These are phyloP conservation scores for Bombyx mori DNA, from an alignment of 1,140 invertebrate species.

Conservation along the genomic window DNA sequence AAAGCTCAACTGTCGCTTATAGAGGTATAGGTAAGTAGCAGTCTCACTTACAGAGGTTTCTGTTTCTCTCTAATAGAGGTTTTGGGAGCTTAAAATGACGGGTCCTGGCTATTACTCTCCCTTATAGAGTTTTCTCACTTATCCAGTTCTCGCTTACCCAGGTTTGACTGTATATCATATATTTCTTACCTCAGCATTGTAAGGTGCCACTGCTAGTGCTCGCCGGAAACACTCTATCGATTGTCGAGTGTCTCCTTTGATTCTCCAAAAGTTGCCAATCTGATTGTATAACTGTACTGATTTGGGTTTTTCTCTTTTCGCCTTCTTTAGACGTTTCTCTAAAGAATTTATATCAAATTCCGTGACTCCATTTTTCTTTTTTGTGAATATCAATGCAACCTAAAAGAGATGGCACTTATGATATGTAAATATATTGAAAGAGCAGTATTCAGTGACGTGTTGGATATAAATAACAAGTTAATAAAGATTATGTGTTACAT, in stretches of 20 bases:
- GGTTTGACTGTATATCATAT: no score
- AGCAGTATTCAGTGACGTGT: background rate
- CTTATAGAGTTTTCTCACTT: no score
- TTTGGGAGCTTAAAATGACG: no score
- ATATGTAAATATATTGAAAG: background rate
- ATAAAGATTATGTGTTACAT: no score
- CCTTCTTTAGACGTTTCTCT: conserved; percentile 83
- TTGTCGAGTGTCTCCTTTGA: conserved; percentile 86
- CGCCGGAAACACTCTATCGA: conserved; percentile 91
- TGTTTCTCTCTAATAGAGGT: no score
- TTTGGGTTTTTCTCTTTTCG: conserved; percentile 89
- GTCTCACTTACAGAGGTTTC: no score
- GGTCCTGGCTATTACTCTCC: no score
- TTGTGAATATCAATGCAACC: conserved; percentile 85
- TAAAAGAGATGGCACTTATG: conserved; percentile 20
- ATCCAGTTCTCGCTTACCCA: no score
- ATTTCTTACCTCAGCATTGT: conserved; percentile 83
- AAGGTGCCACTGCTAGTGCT: conserved; percentile 86
- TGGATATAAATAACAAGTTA: no score
- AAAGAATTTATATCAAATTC: conserved; percentile 85
- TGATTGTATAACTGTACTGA: conserved; percentile 90
- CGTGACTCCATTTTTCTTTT: conserved; percentile 76
- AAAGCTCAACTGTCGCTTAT: no score
- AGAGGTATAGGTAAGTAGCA: no score
- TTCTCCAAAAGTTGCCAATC: conserved; percentile 91